These are phyloP conservation scores for Apogon talboti DNA, from an alignment of 2,797 vertebrate species.

Conservation along the genomic window DNA sequence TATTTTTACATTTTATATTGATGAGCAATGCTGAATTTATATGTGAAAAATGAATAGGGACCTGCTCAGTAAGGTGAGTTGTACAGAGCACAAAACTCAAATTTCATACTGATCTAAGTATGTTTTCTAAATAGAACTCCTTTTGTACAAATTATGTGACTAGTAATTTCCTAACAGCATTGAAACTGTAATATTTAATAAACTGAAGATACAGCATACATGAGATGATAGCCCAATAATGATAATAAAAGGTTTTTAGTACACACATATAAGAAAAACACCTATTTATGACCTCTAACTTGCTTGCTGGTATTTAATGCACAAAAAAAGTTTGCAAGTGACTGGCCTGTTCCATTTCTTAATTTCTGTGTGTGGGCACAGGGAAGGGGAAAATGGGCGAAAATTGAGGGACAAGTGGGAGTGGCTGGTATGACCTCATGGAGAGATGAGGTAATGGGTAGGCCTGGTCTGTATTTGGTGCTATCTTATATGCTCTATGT, in stretches of 20 bases:
- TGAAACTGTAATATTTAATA: slow-evolving; percentile 1
- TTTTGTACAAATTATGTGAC: neutral
- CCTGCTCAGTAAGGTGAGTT: neutral
- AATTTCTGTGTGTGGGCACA: slow-evolving; percentile 13
- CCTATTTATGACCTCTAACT: neutral
- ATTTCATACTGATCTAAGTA: neutral
- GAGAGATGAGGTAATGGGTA: slow-evolving; percentile 60
- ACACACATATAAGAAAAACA: neutral
- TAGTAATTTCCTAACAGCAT: neutral
- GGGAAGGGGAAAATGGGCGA: slow-evolving; percentile 26
- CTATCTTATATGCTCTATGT: slow-evolving; percentile 34
- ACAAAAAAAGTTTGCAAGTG: slow-evolving; percentile 25
- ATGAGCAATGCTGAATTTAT: slow-evolving; percentile 23
- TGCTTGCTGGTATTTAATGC: slow-evolving; percentile 12
- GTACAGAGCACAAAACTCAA: slow-evolving; percentile 8
- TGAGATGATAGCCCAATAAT: too few relatives aligned
- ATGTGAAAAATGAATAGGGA: slow-evolving; percentile 5
- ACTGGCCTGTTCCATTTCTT: slow-evolving; percentile 28
- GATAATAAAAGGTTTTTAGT: neutral
- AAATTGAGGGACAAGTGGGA: slow-evolving; percentile 56
- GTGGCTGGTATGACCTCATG: slow-evolving; percentile 70
- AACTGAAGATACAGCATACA: neutral
- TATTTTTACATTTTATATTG: slow-evolving; percentile 18
- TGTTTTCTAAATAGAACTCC: neutral
- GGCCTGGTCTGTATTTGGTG: slow-evolving; percentile 41